Conservation (phyloP, 2,888 invertebrate genomes). For the Drosophila emarginata region DNA sequence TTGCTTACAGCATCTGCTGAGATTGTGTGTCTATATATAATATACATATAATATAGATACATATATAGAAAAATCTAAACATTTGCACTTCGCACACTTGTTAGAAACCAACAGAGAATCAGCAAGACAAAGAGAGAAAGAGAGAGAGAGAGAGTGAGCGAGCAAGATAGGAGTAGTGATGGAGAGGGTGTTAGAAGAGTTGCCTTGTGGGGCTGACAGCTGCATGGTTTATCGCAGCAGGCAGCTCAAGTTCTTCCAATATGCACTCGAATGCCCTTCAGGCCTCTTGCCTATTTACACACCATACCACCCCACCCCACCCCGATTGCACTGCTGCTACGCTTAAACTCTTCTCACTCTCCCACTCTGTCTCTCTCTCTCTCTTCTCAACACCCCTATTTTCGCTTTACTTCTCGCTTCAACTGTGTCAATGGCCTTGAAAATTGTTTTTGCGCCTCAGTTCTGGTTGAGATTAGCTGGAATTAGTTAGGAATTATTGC, state of each 20-base stretch:
- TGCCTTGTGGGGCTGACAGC: slow-evolving; percentile 26
- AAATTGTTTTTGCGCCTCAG: slow-evolving; percentile 71
- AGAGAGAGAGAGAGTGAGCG: background rate
- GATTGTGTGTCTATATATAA: slow-evolving; percentile 19
- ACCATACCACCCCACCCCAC: slow-evolving; percentile 6
- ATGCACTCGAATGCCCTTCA: slow-evolving; percentile 64
- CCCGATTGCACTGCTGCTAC: background rate
- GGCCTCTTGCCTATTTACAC: slow-evolving; percentile 15
- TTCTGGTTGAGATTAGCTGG: slow-evolving; percentile 37
- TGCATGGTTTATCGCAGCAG: slow-evolving; percentile 69
- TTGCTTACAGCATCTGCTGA: slow-evolving; percentile 28
- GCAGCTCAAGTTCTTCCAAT: slow-evolving; percentile 51
- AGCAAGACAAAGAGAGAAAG: background rate
- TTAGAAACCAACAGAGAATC: slow-evolving; percentile 48
- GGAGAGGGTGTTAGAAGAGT: background rate
- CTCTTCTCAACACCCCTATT: slow-evolving; percentile 2
- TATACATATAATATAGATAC: background rate
- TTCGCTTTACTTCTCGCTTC: slow-evolving; percentile 52
- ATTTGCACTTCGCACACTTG: slow-evolving; percentile 70
- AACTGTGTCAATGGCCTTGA: slow-evolving; percentile 77
- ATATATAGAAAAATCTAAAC: slow-evolving; percentile 58
- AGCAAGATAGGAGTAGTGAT: background rate
- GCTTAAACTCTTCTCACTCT: no score
- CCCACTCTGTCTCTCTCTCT: no score
- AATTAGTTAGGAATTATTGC: slow-evolving; percentile 24